Evolutionary conservation across 2,797 vertebrate genomes (phyloP).

Genomic region (Allobates femoralis): DNA sequence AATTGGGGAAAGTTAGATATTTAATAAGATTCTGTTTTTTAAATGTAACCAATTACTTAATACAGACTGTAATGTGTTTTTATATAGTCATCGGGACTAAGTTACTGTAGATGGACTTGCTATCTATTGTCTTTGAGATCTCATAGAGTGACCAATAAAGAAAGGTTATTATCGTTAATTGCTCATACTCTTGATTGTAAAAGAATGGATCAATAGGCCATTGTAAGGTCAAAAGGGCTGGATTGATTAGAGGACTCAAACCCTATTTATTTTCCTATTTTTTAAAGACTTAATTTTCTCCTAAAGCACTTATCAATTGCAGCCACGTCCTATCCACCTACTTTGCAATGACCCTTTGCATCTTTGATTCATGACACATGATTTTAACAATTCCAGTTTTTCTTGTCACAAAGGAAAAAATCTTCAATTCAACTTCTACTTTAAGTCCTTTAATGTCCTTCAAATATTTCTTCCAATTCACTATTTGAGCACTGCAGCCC

Average conservation of each 20-base stretch:
- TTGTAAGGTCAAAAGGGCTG: constrained; percentile 46
- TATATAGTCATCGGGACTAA: neutral
- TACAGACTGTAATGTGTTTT: neutral
- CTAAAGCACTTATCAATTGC: neutral
- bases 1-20: neutral
- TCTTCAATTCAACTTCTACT: neutral
- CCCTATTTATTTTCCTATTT: constrained; percentile 53
- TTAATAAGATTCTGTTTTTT: neutral
- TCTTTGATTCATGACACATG: neutral
- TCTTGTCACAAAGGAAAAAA: neutral
- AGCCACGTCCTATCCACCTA: neutral
- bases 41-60: neutral
- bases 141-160: constrained; percentile 23
- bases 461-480: neutral
- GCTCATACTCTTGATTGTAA: constrained; percentile 36
- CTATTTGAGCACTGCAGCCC: neutral
- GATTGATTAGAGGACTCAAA: constrained; percentile 55
- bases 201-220: constrained; percentile 52
- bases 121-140: neutral
- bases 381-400: neutral
- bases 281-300: constrained; percentile 34
- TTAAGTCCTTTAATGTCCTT: neutral
- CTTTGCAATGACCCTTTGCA: neutral
- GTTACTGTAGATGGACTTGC: neutral
- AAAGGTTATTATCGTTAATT: constrained; percentile 50